A percentile compares a stretch with the other conserved stretches of the same genome.
Evolutionary conservation across 2,888 invertebrate species (phyloP).

Genomic region (Hirtodrosophila histrioides): DNA sequence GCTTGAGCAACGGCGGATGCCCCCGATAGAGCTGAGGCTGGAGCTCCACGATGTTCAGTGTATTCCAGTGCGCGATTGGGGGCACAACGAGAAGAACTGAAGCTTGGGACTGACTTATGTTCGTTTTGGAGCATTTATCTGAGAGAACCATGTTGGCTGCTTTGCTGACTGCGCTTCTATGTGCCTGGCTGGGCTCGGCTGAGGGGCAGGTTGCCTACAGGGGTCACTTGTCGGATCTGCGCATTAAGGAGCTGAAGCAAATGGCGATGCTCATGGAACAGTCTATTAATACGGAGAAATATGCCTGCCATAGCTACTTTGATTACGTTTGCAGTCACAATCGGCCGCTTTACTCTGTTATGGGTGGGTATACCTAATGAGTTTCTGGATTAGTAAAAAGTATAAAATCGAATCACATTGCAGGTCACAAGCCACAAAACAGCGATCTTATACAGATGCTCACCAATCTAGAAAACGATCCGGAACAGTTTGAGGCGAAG

Average conservation of each 20-base stretch:
- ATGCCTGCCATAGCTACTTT: conserved; percentile 80
- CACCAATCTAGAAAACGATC: conserved; percentile 76
- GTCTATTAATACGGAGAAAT: conserved; percentile 76
- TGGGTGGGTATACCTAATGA: conserved; percentile 64
- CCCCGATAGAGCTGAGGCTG: conserved; percentile 26
- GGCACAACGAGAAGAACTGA: conserved; percentile 15
- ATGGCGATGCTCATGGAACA: conserved; percentile 72
- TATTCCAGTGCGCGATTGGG: conserved; percentile 20
- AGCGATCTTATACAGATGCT: conserved; percentile 74
- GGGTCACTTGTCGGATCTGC: conserved; percentile 75
- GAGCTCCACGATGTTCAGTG: conserved; percentile 38
- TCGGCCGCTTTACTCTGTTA: conserved; percentile 79
- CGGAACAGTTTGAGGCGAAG: conserved; percentile 80
- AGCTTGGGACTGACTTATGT: conserved; percentile 3
- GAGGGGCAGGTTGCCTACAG: conserved; percentile 68
- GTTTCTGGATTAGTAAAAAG: no score
- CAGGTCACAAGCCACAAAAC: conserved; percentile 76
- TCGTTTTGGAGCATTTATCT: no score
- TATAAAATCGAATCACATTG: not conserved
- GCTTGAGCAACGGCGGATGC: conserved; percentile 47
- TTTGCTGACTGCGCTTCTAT: conserved; percentile 28
- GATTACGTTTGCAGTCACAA: conserved; percentile 82
- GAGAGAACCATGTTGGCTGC: conserved; percentile 25
- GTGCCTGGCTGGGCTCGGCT: conserved; percentile 12
- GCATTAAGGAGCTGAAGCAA: conserved; percentile 74